Evolutionary conservation across 2,113 vertebrate species (phyloP).

Genomic region (Indri indri): DNA sequence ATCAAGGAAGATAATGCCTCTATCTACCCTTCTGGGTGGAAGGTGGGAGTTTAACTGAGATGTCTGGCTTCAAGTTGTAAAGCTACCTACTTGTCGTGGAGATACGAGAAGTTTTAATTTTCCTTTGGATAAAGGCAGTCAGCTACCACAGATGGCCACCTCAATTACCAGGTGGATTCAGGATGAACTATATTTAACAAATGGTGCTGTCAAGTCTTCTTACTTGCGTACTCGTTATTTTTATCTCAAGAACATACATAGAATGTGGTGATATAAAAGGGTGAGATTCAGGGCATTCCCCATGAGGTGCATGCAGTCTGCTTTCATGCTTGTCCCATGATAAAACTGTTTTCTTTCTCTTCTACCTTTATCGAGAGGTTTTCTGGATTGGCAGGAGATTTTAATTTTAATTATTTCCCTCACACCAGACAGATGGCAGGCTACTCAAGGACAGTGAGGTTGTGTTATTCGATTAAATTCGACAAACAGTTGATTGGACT

Average conservation of each 20-base stretch:
- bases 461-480: neutral
- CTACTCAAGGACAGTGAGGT: neutral
- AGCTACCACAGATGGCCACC: neutral
- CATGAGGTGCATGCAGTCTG: neutral
- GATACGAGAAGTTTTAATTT: neutral
- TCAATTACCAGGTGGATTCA: neutral
- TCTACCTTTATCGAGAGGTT: neutral
- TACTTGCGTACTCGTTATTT: neutral
- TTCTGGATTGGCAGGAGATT: slow-evolving; percentile 22
- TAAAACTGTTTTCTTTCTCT: neutral
- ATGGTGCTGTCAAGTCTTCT: neutral
- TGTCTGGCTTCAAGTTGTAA: neutral
- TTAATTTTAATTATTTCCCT: slow-evolving; percentile 50
- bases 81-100: neutral
- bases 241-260: neutral
- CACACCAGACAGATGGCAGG: slow-evolving; percentile 22
- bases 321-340: neutral
- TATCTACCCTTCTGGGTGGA: neutral
- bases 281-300: neutral
- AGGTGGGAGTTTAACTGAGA: no score
- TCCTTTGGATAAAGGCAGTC: neutral
- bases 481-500: neutral
- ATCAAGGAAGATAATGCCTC: neutral
- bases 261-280: no score
- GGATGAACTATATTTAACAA: neutral